These are phyloP conservation scores for Ivindomyrus marchei DNA, from an alignment of 2,113 vertebrate species.

Conservation along the genomic window DNA sequence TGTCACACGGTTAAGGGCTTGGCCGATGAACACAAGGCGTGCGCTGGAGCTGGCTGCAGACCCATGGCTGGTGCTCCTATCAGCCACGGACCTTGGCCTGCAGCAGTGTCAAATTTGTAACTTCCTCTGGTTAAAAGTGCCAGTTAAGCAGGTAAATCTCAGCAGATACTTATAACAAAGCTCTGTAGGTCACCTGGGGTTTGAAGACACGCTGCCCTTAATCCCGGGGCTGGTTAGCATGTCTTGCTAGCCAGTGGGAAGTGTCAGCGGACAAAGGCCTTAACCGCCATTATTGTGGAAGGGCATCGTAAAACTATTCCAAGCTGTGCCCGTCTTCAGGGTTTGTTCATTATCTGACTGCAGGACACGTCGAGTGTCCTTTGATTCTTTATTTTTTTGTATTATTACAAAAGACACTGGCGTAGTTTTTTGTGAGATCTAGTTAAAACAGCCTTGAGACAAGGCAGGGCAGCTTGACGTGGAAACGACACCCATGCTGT, in stretches of 20 bases:
- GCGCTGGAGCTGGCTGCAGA: neutral
- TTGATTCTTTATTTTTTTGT: neutral
- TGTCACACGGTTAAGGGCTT: neutral
- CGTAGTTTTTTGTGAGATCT: slow-evolving; percentile 96
- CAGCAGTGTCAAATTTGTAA: neutral
- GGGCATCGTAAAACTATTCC: slow-evolving; percentile 62
- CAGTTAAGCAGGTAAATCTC: neutral
- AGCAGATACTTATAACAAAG: neutral
- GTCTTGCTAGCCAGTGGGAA: neutral
- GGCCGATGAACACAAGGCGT: neutral
- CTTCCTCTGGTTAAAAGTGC: neutral
- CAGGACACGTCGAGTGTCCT: neutral
- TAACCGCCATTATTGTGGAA: neutral
- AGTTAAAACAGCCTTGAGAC: slow-evolving; percentile 86
- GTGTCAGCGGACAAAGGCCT: neutral
- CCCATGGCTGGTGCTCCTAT: neutral
- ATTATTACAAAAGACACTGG: slow-evolving; percentile 67
- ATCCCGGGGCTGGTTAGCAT: neutral
- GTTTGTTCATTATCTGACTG: neutral
- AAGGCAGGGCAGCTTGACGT: slow-evolving; percentile 70
- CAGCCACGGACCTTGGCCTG: neutral
- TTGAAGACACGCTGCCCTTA: neutral
- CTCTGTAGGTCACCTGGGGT: neutral
- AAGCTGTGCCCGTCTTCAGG: slow-evolving; percentile 55
- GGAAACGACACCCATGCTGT: slow-evolving; percentile 58